Conservation (phyloP, 2,797 vertebrate species). For the Pantherophis vulpinus region DNA sequence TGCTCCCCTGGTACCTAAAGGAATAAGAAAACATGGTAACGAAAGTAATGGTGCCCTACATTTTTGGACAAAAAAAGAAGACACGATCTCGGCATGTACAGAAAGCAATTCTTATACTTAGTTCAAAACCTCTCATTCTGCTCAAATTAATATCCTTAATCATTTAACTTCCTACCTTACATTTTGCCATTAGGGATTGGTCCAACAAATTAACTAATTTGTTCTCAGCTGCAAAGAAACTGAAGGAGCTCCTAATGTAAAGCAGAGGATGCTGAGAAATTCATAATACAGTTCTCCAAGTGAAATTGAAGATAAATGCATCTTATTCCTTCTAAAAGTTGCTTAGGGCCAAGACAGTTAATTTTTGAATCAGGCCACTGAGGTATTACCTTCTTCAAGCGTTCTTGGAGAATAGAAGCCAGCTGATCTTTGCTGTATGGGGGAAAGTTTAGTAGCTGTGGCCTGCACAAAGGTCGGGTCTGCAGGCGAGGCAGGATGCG, state of each 20-base stretch:
- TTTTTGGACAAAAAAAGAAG: neutral
- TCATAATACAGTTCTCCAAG: too few relatives aligned
- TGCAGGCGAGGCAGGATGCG: constrained; percentile 87
- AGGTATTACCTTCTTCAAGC: constrained; percentile 78
- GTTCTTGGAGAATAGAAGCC: constrained; percentile 81
- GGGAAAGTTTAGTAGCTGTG: constrained; percentile 84
- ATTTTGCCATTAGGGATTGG: neutral
- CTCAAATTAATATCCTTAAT: neutral
- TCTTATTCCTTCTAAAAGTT: neutral
- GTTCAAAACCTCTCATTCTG: neutral
- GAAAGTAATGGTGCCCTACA: neutral
- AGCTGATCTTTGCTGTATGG: constrained; percentile 90
- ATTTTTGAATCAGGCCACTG: neutral
- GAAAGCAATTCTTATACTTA: neutral
- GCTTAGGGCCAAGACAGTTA: neutral
- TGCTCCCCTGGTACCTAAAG: constrained; percentile 77
- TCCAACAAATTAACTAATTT: neutral
- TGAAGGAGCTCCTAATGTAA: neutral
- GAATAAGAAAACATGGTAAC: neutral
- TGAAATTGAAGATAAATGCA: neutral
- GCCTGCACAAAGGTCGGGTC: constrained; percentile 74
- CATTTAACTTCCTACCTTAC: neutral
- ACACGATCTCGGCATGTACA: neutral
- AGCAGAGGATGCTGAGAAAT: neutral
- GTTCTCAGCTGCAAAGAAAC: neutral